Evolutionary conservation across 2,888 invertebrate species (phyloP), one percentile per base, ranked within the genome.

Genomic region (Hypselothyrea guttata): DNA sequence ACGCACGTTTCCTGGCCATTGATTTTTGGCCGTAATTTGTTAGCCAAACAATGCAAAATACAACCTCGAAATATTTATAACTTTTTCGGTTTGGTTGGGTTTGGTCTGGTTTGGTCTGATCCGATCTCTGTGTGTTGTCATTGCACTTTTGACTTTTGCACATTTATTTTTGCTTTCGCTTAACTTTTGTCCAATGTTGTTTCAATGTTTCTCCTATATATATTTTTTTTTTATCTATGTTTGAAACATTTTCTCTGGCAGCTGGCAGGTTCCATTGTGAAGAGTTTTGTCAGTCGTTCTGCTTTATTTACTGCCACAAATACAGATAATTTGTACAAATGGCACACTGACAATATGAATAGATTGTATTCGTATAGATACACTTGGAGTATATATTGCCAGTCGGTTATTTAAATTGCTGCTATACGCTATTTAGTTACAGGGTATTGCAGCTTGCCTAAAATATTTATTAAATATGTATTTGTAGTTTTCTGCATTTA

Each of bases 11-110:
- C 44, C 58, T 65, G 75, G 47, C 63, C 74, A 78, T 78, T 75
- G 76, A 76, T 82, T 82, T n/a, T 71, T 82, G 55, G 34, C 46
- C 47, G 57, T 75, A 72, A 75, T 57, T 75, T 65, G 59, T 47
- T 62, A 47, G 68, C 41, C 59, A 62, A 79, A 76, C 65, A 65
- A 65, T 58, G 49, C 55, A 47, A 40, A 55, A 47, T 58, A 58
- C 78, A 72, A 68, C 71, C 71, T 58, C 16, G 57, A 71, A 22
- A 61, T 65, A 82, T 73, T 74, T 82, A 62, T 76, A 63, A 58
- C 37, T 38, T 51, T 35, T 44, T 28, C n/a, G 37, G 8, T 18
- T 16, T 22, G 22, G 22, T 22, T 5, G 2, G 22, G 41, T 53
- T 44, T 28, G 37, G 8, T 18, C 13, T 22, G 22, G 22, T 22